Evolutionary conservation across 2,797 vertebrate genomes (phyloP).

Genomic region (Myotis findleyi): DNA sequence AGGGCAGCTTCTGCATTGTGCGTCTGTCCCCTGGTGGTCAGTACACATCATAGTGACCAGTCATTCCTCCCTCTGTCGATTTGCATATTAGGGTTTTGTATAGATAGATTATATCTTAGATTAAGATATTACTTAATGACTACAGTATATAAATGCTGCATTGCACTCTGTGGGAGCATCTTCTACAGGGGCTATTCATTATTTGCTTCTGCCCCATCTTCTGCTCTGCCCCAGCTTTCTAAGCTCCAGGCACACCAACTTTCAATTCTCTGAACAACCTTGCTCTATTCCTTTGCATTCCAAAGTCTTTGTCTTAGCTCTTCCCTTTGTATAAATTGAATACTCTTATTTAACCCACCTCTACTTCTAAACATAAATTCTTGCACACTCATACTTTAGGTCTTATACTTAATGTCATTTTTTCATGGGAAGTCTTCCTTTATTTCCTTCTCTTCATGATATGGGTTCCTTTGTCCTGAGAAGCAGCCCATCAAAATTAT

Average conservation of each 20-base stretch:
- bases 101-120: neutral
- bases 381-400: neutral
- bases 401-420: neutral
- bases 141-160: neutral
- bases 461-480: neutral
- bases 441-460: neutral
- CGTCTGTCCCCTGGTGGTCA: no score
- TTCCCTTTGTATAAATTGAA: neutral
- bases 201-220: neutral
- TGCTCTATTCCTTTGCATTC: neutral
- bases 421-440: neutral
- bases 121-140: neutral
- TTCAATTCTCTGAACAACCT: neutral
- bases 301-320: neutral
- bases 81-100: no score
- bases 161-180: neutral
- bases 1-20: no score
- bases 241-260: neutral
- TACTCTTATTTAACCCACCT: neutral
- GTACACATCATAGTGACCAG: no score
- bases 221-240: neutral
- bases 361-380: neutral
- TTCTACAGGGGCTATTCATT: neutral
- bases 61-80: no score
- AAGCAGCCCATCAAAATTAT: neutral